Evolutionary conservation across 2,888 invertebrate species (phyloP), one percentile per base, ranked within the genome.

Genomic region (Ptycholaimellus sp.): DNA sequence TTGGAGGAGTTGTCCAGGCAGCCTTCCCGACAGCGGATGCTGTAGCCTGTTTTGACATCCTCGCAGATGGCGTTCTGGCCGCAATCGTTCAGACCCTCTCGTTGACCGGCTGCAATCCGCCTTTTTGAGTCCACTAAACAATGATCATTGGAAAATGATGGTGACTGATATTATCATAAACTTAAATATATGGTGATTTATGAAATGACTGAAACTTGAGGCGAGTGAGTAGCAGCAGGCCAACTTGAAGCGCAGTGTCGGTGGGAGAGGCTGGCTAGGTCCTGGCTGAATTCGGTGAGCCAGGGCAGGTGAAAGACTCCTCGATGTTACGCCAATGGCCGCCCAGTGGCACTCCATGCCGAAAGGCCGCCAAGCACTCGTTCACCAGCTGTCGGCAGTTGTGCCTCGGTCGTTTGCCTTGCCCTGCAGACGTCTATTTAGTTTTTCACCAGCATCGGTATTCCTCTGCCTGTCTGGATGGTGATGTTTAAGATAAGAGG

Each of bases 1-100:
- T 49, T 44, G 16, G 50, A 48, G 2, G 49, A 50, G 11, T 49
- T 49, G 59, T 78, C 77, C 1, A 71, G 69, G 57, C 66, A 76
- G 3, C 74, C 81, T 56, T 79, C 76, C 36, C 71, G 70, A 53
- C 85, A 85, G 49, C 40, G 42, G 59, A 83, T 85, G 1, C 80
- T 79, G 59, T 80, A 85, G 0, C 81, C 77, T 7, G 82, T 83
- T 3, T 73, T 70, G 7, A 80, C 62, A 56, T 85, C 85, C 59
- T 82, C 77, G 56, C 85, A 85, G 31, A 74, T 72, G 0, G 83
- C 75, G 51, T 79, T 71, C 39, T 71, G 70, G 0, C 80, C 79
- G 49, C 85, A 85, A 54, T 83, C 83, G 53, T 83, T 76, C 62
- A 72, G 75, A 49, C 42, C 39, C 19, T 48, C n/a, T 53, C 53